Percentiles rank a stretch among this genome's conserved stretches.
These are phyloP conservation scores for Actenoides hombroni DNA, from an alignment of 2,113 vertebrate species.

Conservation along the genomic window DNA sequence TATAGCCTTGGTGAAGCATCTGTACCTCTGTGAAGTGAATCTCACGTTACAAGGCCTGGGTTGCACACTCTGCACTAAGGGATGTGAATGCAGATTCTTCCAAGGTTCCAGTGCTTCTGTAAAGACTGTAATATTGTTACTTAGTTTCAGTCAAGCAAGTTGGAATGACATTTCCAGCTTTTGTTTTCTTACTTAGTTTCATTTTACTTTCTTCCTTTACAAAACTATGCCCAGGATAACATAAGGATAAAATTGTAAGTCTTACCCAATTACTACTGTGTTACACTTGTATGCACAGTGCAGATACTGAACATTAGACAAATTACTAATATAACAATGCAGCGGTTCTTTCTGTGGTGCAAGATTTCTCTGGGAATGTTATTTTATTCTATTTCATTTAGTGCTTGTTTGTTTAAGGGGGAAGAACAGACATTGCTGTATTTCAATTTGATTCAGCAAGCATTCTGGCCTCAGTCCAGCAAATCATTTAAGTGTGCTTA, in stretches of 20 bases:
- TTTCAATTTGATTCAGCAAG: slow-evolving; percentile 48
- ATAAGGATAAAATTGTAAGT: not conserved
- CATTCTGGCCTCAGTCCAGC: slow-evolving; percentile 27
- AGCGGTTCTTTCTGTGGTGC: slow-evolving; percentile 11
- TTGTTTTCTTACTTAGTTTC: not conserved
- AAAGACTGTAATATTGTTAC: not conserved
- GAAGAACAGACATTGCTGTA: slow-evolving; percentile 30
- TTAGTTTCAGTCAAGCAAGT: not conserved
- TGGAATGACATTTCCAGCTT: not conserved
- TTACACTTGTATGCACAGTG: slow-evolving; percentile 10
- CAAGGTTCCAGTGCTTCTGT: not conserved
- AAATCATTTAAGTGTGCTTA: slow-evolving; percentile 56
- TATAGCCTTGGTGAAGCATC: not conserved
- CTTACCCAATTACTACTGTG: not conserved
- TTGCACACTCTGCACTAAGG: not conserved
- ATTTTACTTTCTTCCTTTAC: slow-evolving; percentile 2
- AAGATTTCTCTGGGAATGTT: slow-evolving; percentile 60
- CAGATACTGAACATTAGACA: not conserved
- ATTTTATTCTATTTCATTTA: slow-evolving; percentile 64
- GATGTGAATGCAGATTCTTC: not conserved
- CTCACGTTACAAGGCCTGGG: not conserved
- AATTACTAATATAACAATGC: slow-evolving; percentile 9
- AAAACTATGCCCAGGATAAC: not conserved
- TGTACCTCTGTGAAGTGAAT: not conserved
- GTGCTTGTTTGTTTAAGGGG: slow-evolving; percentile 50